Evolutionary conservation across 92 coral and sea anemone species (phyloP), one percentile per base, ranked within the genome.

Genomic region (Muricea muricata): DNA sequence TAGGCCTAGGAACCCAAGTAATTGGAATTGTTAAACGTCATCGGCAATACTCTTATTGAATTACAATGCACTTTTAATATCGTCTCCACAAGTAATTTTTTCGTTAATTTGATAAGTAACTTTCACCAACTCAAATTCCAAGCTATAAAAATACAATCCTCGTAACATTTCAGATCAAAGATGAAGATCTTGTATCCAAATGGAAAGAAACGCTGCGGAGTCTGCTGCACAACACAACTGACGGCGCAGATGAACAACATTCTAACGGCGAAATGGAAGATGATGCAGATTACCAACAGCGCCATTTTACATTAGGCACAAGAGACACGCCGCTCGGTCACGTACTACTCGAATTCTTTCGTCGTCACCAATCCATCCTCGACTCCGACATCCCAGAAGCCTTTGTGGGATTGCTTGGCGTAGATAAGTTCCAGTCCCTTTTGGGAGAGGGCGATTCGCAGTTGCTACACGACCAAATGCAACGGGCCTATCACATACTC

Each of bases 381-480:
- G 89, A 88, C 31, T 37, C 78, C 50, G 80, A 74, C 63, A 86
- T 95, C 68, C 97, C 97, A 58, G 58, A 74, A 24, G 72, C 91
- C 75, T 91, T 95, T 37, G 91, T 92, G 25, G 42, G 81, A 10
- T 75, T 93, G 35, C 89, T 93, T 28, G 97, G 93, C 48, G 91
- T 65, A 61, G 78, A 74, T 60, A 79, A 48, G 54, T 71, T 91
- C 18, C 81, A 87, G 40, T 93, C 93, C 41, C 88, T 93, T 47
- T 76, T 95, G 18, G 92, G 89, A 42, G 63, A 89, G 35, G 90
- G 90, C 48, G 93, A 88, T 23, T 31, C 93, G 32, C 87, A 85
- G 69, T 80, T 91, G 75, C 95, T 95, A 6, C 89, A 87, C 29
- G 98, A 95, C 25, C 97, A 95, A 84, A 91, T 95, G 94, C 98